Evolutionary conservation across 2,113 vertebrate genomes (phyloP), one percentile per base, ranked within the genome.

Genomic region (Cercopithecus mona): DNA sequence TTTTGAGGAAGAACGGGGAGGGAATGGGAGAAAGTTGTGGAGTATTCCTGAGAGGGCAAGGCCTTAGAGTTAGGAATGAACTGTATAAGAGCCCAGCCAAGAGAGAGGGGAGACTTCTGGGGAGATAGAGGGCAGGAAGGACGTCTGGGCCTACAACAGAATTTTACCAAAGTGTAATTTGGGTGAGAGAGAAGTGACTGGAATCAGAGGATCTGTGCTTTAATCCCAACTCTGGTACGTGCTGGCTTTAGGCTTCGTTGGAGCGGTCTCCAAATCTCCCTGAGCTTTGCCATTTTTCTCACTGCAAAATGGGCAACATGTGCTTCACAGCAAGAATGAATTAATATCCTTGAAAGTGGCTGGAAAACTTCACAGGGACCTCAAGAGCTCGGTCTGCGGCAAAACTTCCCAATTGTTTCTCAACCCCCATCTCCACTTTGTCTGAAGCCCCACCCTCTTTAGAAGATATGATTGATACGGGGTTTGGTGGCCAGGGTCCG

Each of bases 171-270:
- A 83, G 32, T 91, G 73, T 76, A 32, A 52, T n/a, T 0, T 27
- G 59, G 66, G 18, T 59, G 22, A 86, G 61, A n/a, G 2, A 38
- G 35, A n/a, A 35, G 32, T n/a, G 76, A 43, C 32, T 18, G 2
- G n/a, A 85, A 22, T 38, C 76, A 80, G 50, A 88, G 59, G n/a
- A 30, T 3, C 1, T 35, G 1, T 50, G 32, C 16, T 59, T 90
- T 13, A 6, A 1, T 50, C 43, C 32, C n/a, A 17, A 3, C n/a
- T 87, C 23, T 6, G 14, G 35, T 6, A 3, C 5, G 1, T 4
- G 22, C 76, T 81, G 61, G 38, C 18, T 52, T 16, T 68, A 35
- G 35, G 50, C 55, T 52, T 32, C 50, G 25, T 7, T 4, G 1
- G 3, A 59, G 35, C 48, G 5, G 22, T 82, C 78, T 48, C 43